Base-by-base conservation (phyloP, 2,113 vertebrate species). In the Neoarius graeffei region DNA sequence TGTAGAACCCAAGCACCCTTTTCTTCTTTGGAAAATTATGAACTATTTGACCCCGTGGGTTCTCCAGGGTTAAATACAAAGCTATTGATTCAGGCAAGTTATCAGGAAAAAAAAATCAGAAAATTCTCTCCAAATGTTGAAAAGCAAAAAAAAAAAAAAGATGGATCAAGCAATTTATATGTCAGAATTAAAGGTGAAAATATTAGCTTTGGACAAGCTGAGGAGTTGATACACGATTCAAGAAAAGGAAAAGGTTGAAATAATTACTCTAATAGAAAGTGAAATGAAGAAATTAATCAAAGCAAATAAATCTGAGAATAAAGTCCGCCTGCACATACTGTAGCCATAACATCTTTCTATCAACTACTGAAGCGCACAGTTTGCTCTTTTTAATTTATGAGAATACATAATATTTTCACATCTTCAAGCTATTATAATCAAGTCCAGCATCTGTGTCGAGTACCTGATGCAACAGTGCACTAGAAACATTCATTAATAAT, bases 361-460 rank as follows among this genome's bases (percentile, higher is more conserved):
- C 15, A 52, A 52, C 48, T n/a, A 54, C 20, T 52, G 48, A 77
- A 52, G 52, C 1, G 10, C 25, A 25, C 5, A 13, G n/a, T 52
- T 77, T 20, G 48, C 71, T 86, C 56, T 81, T 82, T 86, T 59
- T 17, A 42, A 35, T 90, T 69, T 35, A 10, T 83, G 76, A 86
- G 30, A 89, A 87, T 82, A 64, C 19, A 50, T 56, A 56, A 54
- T 56, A 87, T 25, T 66, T 57, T 69, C 84, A 88, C 81, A 91
- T 89, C 83, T 89, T 86, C 79, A 69, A 90, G 84, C 60, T 69
- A 91, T 90, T 90, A 84, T 52, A 62, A 71, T 79, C 77, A 87
- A 62, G 62, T 86, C 71, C 84, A 86, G 79, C 85, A 90, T 89
- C 83, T 86, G 84, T 35, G 57, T 15, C 81, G 87, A 85, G 73